These are phyloP conservation scores for Physeter macrocephalus DNA, from an alignment of 2,113 vertebrate species.

Conservation along the genomic window DNA sequence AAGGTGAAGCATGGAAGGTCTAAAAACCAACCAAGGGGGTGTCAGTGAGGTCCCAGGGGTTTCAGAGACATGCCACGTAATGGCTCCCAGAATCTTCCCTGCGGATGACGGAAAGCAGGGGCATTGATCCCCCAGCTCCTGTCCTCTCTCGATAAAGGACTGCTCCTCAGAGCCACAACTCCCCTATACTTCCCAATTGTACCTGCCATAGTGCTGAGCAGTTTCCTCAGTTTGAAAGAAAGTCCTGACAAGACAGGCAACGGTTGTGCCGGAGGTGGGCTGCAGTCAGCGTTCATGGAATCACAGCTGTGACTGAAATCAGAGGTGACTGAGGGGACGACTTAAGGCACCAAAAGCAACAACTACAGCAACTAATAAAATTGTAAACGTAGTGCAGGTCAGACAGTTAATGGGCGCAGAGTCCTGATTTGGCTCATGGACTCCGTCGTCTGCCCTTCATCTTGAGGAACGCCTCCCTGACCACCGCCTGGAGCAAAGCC, in stretches of 20 bases:
- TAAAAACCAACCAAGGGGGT: background rate
- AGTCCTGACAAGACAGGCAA: background rate
- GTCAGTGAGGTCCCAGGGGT: accelerated
- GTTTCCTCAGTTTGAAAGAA: background rate
- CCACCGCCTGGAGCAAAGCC: accelerated
- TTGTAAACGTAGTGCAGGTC: background rate
- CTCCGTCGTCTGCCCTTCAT: background rate
- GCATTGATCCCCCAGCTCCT: background rate
- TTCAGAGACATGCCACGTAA: background rate
- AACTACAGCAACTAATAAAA: background rate
- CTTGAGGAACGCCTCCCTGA: background rate
- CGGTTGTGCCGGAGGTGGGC: accelerated
- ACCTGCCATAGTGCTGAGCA: background rate
- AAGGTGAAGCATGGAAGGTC: background rate
- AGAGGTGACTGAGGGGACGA: background rate
- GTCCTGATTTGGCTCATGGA: background rate
- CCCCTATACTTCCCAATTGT: accelerated
- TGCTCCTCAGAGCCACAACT: background rate
- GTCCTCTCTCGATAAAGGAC: background rate
- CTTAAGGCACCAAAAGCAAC: background rate
- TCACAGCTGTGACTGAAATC: background rate
- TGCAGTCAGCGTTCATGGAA: background rate
- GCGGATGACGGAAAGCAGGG: background rate
- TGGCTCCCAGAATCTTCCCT: background rate
- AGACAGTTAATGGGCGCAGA: background rate